Base-by-base conservation (phyloP, 2,113 vertebrate genomes). In the Petromus typicus region DNA sequence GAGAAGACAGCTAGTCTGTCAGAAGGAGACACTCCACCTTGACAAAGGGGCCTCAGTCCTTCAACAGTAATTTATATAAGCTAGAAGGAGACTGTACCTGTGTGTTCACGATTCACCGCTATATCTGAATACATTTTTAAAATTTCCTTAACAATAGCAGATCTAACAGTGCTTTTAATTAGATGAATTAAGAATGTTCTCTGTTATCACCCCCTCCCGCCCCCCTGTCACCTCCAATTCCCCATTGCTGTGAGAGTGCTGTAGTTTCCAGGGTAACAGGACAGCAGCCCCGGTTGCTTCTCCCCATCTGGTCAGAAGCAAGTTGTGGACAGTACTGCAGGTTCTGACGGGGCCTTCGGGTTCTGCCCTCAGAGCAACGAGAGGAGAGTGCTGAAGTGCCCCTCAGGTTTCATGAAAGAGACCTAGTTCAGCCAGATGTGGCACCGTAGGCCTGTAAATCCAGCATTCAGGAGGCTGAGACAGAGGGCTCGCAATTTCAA, bases 221-320 rank as follows among this genome's bases (percentile, higher is more conserved):
- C 90, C 80, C 97, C 96, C 95, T 96, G 22, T 97, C 93, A 90
- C 96, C 93, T 97, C 90, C 89, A 97, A n/a, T 85, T 98, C 86
- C 89, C 97, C 69, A 93, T 96, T 95, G 96, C 93, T 69, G 20
- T 86, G 91, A 95, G 34, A 95, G 78, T 63, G 82, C 95, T 94
- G 59, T 95, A 67, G 94, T 98, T 97, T 98, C 98, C 97, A 96
- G 98, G 96, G 98, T 95, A 98, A 98, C 92, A 7, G 43, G 93
- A 66, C 76, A 67, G 82, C 89, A 91, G 82, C 0, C 0, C 94
- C 63, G 45, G 48, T 96, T 93, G 93, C 37, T 89, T 94, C 59
- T 56, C 14, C 5, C 56, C 91, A 89, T 82, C 56, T 95, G 94
- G 82, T 87, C 97, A 94, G 84, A 87, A 79, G 14, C 83, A 63